phyloP scores from a whole-genome alignment of 2,888 invertebrate genomes.

The Heliconius cydno region DNA sequence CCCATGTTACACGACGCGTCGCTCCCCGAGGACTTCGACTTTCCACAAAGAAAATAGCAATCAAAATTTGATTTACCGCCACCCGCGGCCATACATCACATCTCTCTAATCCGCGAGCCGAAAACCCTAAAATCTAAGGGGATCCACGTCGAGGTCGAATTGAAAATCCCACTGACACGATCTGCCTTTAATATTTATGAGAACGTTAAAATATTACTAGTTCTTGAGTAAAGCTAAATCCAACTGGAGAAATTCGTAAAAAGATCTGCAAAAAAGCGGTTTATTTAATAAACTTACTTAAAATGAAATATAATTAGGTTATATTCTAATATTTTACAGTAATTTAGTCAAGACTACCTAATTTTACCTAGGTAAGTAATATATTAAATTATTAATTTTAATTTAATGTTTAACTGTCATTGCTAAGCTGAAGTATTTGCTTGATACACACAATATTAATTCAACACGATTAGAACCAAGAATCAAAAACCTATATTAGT shows the following conservation, averaged over 20 bases:
- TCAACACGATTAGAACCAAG: too few species aligned
- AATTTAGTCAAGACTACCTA: too few species aligned
- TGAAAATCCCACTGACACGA: slow-evolving; percentile 76
- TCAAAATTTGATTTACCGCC: slow-evolving; percentile 84
- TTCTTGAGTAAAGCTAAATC: background rate
- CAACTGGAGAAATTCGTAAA: background rate
- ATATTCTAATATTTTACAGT: too few species aligned
- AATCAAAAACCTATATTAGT: too few species aligned
- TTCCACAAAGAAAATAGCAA: slow-evolving; percentile 83
- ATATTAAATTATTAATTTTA: too few species aligned
- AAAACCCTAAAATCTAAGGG: slow-evolving; percentile 78
- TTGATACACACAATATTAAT: too few species aligned
- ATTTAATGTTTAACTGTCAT: too few species aligned
- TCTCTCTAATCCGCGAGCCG: slow-evolving; percentile 78
- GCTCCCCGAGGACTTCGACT: slow-evolving; percentile 73
- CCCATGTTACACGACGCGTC: slow-evolving; percentile 70
- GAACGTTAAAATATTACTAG: slow-evolving; percentile 60
- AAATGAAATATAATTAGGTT: background rate
- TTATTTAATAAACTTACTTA: background rate
- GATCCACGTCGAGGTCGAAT: slow-evolving; percentile 73
- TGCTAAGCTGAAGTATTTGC: too few species aligned
- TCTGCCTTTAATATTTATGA: slow-evolving; percentile 78
- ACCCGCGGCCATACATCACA: slow-evolving; percentile 80
- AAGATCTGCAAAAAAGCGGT: background rate
- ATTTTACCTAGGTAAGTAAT: too few species aligned